Conservation (phyloP, 2,888 invertebrate genomes). For the Cephonodes hylas region DNA sequence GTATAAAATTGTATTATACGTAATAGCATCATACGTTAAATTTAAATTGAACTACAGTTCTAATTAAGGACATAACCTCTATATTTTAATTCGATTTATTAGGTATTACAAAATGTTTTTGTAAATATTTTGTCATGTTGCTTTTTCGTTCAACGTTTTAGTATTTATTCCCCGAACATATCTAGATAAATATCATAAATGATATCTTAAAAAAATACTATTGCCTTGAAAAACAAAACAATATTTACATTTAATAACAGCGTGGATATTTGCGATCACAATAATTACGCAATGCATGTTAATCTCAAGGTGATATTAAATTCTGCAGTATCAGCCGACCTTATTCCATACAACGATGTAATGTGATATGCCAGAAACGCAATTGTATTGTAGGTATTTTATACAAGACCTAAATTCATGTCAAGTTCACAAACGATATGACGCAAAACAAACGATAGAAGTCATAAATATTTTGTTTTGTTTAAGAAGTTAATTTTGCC, state of each 20-base stretch:
- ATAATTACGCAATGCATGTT: neutral
- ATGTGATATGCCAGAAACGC: neutral
- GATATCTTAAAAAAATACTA: neutral
- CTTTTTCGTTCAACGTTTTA: too few species aligned
- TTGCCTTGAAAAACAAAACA: neutral
- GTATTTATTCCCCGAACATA: neutral
- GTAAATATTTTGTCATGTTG: too few species aligned
- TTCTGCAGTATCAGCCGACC: neutral
- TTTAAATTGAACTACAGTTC: too few species aligned
- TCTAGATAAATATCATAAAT: neutral
- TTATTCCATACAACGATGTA: neutral
- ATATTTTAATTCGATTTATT: too few species aligned
- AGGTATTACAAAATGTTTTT: too few species aligned
- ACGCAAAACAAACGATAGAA: neutral
- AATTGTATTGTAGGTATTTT: neutral
- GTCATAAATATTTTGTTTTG: neutral
- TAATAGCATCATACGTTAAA: too few species aligned
- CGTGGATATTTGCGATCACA: neutral
- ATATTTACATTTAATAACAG: neutral
- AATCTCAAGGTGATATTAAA: constrained; percentile 8
- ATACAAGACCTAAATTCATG: neutral
- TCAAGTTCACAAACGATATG: neutral
- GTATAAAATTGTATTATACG: too few species aligned
- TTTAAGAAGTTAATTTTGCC: too few species aligned
- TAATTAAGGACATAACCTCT: too few species aligned